Evolutionary conservation across 2,888 invertebrate species (phyloP).

Genomic region (Willowsia nigromaculata): DNA sequence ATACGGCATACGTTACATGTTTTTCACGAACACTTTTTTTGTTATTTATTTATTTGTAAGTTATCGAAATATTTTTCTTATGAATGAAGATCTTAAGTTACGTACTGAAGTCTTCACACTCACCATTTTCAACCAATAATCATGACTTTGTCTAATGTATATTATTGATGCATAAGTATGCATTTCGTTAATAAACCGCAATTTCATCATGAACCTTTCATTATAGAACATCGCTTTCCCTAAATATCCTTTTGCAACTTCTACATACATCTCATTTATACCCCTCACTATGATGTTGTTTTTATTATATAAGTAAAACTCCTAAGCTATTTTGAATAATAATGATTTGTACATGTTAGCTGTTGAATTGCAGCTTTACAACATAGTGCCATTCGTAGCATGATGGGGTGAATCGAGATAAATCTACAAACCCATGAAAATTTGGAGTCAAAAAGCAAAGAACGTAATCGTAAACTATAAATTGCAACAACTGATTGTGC

Average conservation of each 20-base stretch:
- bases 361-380: constrained; percentile 40
- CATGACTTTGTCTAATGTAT: constrained; percentile 42
- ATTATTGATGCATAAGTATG: background rate
- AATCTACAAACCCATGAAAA: background rate
- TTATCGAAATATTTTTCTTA: background rate
- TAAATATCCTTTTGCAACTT: background rate
- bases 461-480: background rate
- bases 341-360: constrained; percentile 63
- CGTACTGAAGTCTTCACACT: constrained; percentile 65
- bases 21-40: constrained; percentile 63
- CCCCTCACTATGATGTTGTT: constrained; percentile 45
- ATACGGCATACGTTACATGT: constrained; percentile 23
- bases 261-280: constrained; percentile 59
- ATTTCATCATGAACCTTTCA: constrained; percentile 49
- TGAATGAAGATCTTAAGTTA: constrained; percentile 66
- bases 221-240: background rate
- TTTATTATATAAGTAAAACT: background rate
- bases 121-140: constrained; percentile 55
- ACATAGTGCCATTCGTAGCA: background rate
- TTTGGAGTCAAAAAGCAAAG: background rate
- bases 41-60: background rate
- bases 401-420: background rate
- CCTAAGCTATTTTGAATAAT: background rate
- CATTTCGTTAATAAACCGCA: background rate
- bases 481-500: constrained; percentile 67